Evolutionary conservation across 35 echinoderm and acorn worm species (phyloP).

Genomic region (Lytechinus pictus): DNA sequence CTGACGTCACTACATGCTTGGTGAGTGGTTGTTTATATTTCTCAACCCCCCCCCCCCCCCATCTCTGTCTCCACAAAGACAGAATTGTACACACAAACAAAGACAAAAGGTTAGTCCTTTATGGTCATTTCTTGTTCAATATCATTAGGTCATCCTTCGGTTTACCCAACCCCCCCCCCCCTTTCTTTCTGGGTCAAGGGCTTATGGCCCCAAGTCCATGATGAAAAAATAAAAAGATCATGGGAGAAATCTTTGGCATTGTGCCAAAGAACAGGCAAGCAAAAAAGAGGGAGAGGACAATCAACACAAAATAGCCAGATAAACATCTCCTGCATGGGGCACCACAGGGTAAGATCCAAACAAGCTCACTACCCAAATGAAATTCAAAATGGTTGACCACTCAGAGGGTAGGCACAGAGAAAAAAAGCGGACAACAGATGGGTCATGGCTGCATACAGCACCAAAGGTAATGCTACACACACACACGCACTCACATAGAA

Average conservation of each 20-base stretch:
- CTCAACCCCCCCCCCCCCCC: background rate
- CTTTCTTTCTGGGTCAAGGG: conserved; percentile 29
- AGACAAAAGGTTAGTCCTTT: background rate
- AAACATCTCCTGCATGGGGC: background rate
- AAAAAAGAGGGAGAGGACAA: background rate
- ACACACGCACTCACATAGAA: background rate
- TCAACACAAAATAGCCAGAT: background rate
- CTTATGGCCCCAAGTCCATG: conserved; percentile 37
- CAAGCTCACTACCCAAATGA: background rate
- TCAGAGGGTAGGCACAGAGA: background rate
- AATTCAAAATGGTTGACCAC: conserved; percentile 18
- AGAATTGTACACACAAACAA: too few relatives aligned
- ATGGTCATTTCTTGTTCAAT: background rate
- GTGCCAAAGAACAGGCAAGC: conserved; percentile 15
- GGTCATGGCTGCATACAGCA: background rate
- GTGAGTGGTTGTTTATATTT: background rate
- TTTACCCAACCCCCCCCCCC: background rate
- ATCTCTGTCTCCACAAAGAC: background rate
- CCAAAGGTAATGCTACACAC: background rate
- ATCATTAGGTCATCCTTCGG: background rate
- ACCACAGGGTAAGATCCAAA: background rate
- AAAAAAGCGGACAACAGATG: background rate
- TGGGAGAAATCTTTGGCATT: background rate
- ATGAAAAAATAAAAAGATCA: background rate
- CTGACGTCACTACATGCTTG: background rate